Base-by-base conservation (phyloP, 2,888 invertebrate genomes). In the Fabriciana adippe region DNA sequence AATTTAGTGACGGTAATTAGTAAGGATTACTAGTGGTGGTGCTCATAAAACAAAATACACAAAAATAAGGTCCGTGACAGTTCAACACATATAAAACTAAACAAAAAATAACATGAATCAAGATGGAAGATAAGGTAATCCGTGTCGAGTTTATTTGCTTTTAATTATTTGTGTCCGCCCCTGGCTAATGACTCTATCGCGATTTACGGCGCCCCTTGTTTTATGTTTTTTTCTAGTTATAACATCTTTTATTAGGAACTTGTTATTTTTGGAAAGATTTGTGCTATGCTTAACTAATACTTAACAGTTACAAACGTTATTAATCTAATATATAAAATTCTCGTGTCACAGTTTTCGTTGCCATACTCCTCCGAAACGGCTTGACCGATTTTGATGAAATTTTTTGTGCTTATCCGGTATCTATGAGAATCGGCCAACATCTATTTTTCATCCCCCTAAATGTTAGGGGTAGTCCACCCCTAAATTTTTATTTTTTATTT, bases 121-220 rank as follows among this genome's bases (percentile, higher is more conserved):
- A 85, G 90, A 90, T 90, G 76, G 79, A 75, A 75, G 92, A 92
- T 92, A 92, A 82, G 80, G 84, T 88, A 72, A 91, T 88, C 89
- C 89, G 90, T 90, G 89, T 87, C 89, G 89, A 83, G 82, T 82
- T 88, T 92, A 91, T 92, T 91, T 92, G 90, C 88, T 92, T 91
- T 92, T 91, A 92, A 92, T 92, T 91, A 92, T 92, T 91, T 88
- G 79, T 86, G 87, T 86, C 88, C 90, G 89, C 88, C 90, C 88
- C 87, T 84, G 85, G 83, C 85, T 92, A 92, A 92, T 92, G 91
- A 89, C 92, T 92, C 84, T 89, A 92, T 92, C 83, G 85, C 88
- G 86, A 90, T 91, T 90, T 91, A 91, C 83, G 85, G 79, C 78
- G 79, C 81, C 83, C 81, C 77, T 74, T 71, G 79, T 78, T 81